These are phyloP conservation scores for Gymnoscopelus microlampas DNA, from an alignment of 2,797 vertebrate species.

Conservation along the genomic window DNA sequence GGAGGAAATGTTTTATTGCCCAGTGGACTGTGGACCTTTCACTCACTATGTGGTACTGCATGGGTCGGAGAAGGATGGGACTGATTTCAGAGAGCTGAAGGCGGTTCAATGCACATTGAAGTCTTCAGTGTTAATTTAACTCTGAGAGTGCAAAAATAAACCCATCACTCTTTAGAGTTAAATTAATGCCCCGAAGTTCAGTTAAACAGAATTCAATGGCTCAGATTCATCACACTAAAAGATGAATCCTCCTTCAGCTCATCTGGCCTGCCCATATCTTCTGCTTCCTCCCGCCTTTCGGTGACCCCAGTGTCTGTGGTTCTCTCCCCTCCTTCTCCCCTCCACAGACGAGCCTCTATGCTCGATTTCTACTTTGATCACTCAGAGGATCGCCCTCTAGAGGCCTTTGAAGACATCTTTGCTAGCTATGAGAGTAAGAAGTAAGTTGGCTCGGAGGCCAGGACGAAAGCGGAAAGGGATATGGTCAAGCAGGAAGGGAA, in stretches of 20 bases:
- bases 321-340: conserved; percentile 73
- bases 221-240: neutral
- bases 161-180: neutral
- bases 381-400: conserved; percentile 96
- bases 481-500: conserved; percentile 73
- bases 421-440: conserved; percentile 98
- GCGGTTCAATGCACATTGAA: neutral
- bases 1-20: conserved; percentile 27
- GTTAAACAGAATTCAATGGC: conserved; percentile 1
- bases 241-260: conserved; percentile 43
- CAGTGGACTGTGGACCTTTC: conserved; percentile 39
- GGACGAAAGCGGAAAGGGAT: conserved; percentile 55
- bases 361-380: conserved; percentile 99
- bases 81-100: conserved; percentile 9
- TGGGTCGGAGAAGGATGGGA: conserved; percentile 50
- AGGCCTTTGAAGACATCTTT: conserved; percentile 98
- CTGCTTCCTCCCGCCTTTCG: conserved; percentile 54
- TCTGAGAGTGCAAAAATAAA: neutral
- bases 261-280: conserved; percentile 49
- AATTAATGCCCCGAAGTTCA: conserved; percentile 3
- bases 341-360: conserved; percentile 92
- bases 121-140: neutral
- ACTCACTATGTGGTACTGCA: conserved; percentile 37
- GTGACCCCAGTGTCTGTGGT: conserved; percentile 81
- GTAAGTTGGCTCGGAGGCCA: conserved; percentile 87